Base-by-base conservation (phyloP, 2,113 vertebrate species). In the Ptychochromis oligacanthus region DNA sequence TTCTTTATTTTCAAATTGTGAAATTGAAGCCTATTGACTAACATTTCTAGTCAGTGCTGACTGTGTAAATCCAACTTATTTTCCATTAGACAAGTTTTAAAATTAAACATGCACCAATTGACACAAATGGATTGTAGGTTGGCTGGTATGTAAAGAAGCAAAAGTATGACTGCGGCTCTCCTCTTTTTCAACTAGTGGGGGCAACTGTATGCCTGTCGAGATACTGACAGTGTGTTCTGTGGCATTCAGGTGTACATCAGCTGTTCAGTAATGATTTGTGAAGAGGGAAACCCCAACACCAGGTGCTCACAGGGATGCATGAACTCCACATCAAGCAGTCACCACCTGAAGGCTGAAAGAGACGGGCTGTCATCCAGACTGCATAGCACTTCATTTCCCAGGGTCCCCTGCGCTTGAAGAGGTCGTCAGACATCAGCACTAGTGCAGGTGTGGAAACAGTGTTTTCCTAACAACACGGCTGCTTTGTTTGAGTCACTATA, bases 371-470 rank as follows among this genome's bases (percentile, higher is more conserved):
- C 52, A 77, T 90, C 9, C 84, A 96, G 89, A 94, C 83, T 5
- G 18, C 46, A 11, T 76, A 12, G 7, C 95, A 96, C 87, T 88
- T 91, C 4, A 72, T 96, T 70, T 96, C 95, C 87, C 95, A 96
- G 92, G 95, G 95, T 31, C 94, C 95, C 11, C 38, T 96, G 79
- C 89, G 91, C 24, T n/a, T 96, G 12, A 87, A 40, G 75, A 88
- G 80, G 34, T 83, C 87, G n/a, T 46, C 84, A 38, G 83, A 85
- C 38, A 17, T 4, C 31, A 22, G 24, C 12, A 40, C 1, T 46
- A 38, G n/a, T 64, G 22, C 77, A 88, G 85, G 93, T 93, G 77
- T 8, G 57, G 74, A 28, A 54, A 18, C 12, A n/a, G 6, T 1
- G 11, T 22, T 61, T 24, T 72, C 3, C 7, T 36, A 36, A 36